A percentile compares a stretch with the other conserved stretches of the same genome.
Evolutionary conservation across 2,888 invertebrate genomes (phyloP).

Genomic region (Neoitamus cyanurus): DNA sequence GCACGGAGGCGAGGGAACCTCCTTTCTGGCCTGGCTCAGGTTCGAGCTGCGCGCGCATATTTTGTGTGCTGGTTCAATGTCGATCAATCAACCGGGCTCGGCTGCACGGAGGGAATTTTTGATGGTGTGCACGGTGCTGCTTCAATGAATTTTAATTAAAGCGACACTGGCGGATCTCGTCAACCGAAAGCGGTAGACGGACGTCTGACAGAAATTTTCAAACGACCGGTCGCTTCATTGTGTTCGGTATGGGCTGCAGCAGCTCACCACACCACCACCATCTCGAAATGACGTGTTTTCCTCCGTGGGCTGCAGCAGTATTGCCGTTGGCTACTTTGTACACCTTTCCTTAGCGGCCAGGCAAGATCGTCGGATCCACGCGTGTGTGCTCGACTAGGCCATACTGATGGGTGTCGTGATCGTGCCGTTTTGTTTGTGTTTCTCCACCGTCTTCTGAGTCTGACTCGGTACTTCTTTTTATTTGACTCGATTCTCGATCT

Average conservation of each 20-base stretch:
- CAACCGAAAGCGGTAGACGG: background rate
- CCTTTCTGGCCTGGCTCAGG: background rate
- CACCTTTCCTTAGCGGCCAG: constrained; percentile 8
- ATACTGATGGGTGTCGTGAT: background rate
- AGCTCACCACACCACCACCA: background rate
- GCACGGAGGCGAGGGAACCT: constrained; percentile 5
- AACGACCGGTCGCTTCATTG: background rate
- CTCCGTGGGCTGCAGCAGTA: background rate
- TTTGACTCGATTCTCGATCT: background rate
- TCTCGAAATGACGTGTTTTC: background rate
- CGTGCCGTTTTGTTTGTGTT: background rate
- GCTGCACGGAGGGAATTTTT: background rate
- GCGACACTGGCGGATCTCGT: background rate
- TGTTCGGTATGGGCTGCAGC: background rate
- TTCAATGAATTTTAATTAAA: constrained; percentile 28
- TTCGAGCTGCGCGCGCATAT: constrained; percentile 20
- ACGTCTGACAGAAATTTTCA: background rate
- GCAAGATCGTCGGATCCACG: background rate
- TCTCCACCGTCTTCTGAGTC: background rate
- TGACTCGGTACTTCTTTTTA: background rate
- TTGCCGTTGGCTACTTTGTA: constrained; percentile 7
- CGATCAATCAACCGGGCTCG: constrained; percentile 13
- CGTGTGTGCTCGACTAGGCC: background rate
- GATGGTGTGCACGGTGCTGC: background rate
- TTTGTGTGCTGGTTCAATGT: constrained; percentile 13